These are phyloP conservation scores for Mormoops blainvillei DNA, from an alignment of 2,113 vertebrate species.

Conservation along the genomic window DNA sequence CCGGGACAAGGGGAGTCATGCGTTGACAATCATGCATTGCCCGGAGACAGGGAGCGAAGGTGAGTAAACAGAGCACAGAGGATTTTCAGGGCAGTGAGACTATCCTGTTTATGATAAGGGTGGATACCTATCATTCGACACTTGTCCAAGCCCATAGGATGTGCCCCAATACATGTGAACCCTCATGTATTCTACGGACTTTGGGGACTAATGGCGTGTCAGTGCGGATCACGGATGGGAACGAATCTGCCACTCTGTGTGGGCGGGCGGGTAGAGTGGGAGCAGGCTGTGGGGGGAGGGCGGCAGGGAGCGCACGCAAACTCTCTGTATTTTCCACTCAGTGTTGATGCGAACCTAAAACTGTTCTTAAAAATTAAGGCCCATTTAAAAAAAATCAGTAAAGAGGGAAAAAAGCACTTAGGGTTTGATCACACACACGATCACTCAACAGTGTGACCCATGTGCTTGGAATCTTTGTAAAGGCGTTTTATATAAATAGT, in stretches of 20 bases:
- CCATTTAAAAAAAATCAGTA: not conserved
- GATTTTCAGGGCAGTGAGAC: too few species aligned
- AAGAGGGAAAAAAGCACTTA: not conserved
- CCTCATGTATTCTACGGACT: not conserved
- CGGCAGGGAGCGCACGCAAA: accelerated
- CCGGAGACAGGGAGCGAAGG: too few species aligned
- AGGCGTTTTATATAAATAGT: not conserved
- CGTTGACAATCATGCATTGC: too few species aligned
- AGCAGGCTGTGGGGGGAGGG: not conserved
- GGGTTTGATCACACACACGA: not conserved
- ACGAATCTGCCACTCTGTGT: too few species aligned
- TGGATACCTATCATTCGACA: too few species aligned
- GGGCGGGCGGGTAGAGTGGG: not conserved
- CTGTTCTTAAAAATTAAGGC: not conserved
- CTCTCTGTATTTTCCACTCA: not conserved
- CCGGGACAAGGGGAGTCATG: too few species aligned
- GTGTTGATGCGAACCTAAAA: not conserved
- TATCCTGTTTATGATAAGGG: too few species aligned
- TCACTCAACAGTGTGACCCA: not conserved
- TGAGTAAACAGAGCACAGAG: not conserved
- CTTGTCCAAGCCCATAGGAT: too few species aligned
- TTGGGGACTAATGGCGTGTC: not conserved
- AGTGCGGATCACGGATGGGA: too few species aligned
- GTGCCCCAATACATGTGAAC: too few species aligned
- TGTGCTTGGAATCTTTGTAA: not conserved